Evolutionary conservation across 2,797 vertebrate species (phyloP).

Genomic region (Lophotriccus pileatus): DNA sequence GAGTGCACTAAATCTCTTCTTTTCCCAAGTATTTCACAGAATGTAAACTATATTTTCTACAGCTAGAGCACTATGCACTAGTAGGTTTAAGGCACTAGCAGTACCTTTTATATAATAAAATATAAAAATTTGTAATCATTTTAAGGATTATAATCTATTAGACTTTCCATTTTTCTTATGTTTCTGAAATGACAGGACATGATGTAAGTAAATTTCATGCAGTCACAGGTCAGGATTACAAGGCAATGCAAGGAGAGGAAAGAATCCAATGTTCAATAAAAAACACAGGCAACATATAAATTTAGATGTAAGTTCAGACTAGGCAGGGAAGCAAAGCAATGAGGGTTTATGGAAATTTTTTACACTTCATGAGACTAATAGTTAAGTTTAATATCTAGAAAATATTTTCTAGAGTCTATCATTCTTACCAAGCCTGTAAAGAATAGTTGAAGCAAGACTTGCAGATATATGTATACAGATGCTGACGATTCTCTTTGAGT

Average conservation of each 20-base stretch:
- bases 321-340: neutral
- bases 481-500: neutral
- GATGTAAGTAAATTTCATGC: neutral
- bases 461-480: neutral
- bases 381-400: neutral
- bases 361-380: neutral
- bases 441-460: neutral
- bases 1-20: neutral
- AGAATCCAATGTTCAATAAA: neutral
- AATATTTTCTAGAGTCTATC: neutral
- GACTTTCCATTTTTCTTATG: neutral
- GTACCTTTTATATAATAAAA: neutral
- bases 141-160: neutral
- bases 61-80: neutral
- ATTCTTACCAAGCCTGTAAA: neutral
- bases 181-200: neutral
- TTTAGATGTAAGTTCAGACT: neutral
- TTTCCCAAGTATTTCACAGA: neutral
- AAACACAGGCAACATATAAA: neutral
- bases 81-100: neutral
- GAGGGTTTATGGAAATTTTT: neutral
- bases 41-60: neutral
- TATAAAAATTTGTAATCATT: neutral
- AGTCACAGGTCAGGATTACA: neutral
- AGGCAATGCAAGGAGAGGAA: neutral